Evolutionary conservation across 35 echinoderm and acorn worm genomes (phyloP).

Genomic region (Lytechinus pictus): DNA sequence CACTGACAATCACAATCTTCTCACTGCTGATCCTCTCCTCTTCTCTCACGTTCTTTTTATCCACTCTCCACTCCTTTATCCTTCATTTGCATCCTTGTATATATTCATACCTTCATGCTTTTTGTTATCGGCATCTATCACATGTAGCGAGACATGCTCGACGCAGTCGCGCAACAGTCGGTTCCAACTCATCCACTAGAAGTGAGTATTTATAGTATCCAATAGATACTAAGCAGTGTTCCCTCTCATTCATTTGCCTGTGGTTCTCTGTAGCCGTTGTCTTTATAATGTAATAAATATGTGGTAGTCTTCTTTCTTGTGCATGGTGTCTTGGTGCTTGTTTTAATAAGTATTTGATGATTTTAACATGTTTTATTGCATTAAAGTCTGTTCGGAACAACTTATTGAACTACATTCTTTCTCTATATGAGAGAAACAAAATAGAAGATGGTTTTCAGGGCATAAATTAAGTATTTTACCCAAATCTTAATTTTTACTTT

Average conservation of each 20-base stretch:
- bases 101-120: slow-evolving; percentile 25
- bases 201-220: slow-evolving; percentile 33
- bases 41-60: neutral
- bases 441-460: no score
- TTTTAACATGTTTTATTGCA: neutral
- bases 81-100: neutral
- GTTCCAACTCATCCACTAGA: neutral
- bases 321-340: neutral
- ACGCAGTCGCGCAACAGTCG: neutral
- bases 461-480: no score
- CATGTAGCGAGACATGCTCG: slow-evolving; percentile 28
- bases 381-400: neutral
- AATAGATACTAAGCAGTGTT: neutral
- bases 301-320: neutral
- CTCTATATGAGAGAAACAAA: no score
- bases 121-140: neutral
- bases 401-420: no score
- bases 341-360: neutral
- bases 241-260: neutral
- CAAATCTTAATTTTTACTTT: neutral
- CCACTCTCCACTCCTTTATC: neutral
- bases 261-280: neutral
- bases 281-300: neutral
- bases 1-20: neutral
- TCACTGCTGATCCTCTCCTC: neutral